Percentiles rank a stretch among this genome's conserved stretches.
These are phyloP conservation scores for Cheilosia vernalis DNA, from an alignment of 2,888 invertebrate genomes.

Conservation along the genomic window DNA sequence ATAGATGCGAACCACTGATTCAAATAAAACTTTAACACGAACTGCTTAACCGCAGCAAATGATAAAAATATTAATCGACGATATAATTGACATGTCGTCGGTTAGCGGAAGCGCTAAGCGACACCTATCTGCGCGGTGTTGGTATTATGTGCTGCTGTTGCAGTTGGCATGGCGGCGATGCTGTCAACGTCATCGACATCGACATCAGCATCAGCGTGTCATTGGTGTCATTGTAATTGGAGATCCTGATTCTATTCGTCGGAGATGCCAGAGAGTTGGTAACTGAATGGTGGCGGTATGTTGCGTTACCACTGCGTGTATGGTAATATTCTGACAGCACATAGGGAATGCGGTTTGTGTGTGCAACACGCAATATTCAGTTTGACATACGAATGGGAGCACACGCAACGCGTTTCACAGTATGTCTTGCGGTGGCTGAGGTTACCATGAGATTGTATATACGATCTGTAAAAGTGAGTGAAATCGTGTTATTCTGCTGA, in stretches of 20 bases:
- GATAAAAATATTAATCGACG: constrained; percentile 61
- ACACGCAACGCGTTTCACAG: constrained; percentile 28
- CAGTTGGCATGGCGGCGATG: constrained; percentile 8
- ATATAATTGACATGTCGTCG: constrained; percentile 69
- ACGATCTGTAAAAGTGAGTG: not conserved
- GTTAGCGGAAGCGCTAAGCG: constrained; percentile 61
- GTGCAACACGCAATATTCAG: constrained; percentile 47
- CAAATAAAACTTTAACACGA: constrained; percentile 61
- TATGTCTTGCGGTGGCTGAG: not conserved
- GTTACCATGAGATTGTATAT: not conserved
- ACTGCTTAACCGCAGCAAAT: constrained; percentile 65
- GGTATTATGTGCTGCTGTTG: not conserved
- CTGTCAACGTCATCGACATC: not conserved
- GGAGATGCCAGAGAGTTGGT: constrained; percentile 5
- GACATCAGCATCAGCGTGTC: constrained; percentile 1
- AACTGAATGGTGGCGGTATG: constrained; percentile 5
- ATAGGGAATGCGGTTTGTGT: constrained; percentile 22
- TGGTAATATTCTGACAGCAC: constrained; percentile 16
- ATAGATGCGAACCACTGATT: constrained; percentile 68
- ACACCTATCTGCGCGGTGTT: constrained; percentile 49
- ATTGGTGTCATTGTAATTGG: constrained; percentile 48
- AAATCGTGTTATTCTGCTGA: constrained; percentile 15
- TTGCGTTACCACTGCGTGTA: constrained; percentile 20
- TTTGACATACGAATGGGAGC: constrained; percentile 37
- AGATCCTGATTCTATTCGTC: constrained; percentile 33